Base-by-base conservation (phyloP, 2,113 vertebrate species). In the Dolichotis patagonum region DNA sequence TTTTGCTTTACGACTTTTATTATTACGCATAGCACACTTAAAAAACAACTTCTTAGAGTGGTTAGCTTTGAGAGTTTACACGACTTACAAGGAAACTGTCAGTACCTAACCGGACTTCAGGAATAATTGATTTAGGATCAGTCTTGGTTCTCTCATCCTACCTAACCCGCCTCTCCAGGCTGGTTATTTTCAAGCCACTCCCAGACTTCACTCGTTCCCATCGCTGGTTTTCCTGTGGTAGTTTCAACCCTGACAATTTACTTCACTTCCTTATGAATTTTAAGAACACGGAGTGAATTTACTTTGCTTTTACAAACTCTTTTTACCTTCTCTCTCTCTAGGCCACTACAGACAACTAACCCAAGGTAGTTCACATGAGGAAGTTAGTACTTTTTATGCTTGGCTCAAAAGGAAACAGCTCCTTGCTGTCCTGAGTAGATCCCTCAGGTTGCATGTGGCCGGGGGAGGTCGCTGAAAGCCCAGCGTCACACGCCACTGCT, bases 401-500 rank as follows among this genome's bases (percentile, higher is more conserved):
- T 58, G 9, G 14, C 69, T 58, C 20, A 38, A 43, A 63, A 67
- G 10, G 35, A 65, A 32, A 19, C 16, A 3, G 2, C 24, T 67
- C 30, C 88, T 32, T 32, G 20, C 1, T 1, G 22, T 26, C 46
- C 0, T 0, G 26, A 16, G 22, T 3, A 20, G 35, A 58, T 52
- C 19, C 28, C 32, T 41, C 28, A 4, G 32, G 17, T 28, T 32
- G 28, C 38, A 8, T 7, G 65, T 22, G 43, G 38, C 3, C 20
- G 5, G 3, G 0, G 17, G 26, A 81, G 65, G 62, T 49, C 85
- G 26, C 5, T 0, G 1, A n/a, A 71, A 9, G 28, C 81, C 28
- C 11, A 0, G 12, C 5, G 52, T 49, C 89, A 20, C 1, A 4
- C 4, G 89, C 46, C 22, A 13, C 14, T 0, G 0, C 24, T 43